These are phyloP conservation scores for Arvicanthis niloticus DNA, from an alignment of 2,113 vertebrate genomes.

Conservation along the genomic window DNA sequence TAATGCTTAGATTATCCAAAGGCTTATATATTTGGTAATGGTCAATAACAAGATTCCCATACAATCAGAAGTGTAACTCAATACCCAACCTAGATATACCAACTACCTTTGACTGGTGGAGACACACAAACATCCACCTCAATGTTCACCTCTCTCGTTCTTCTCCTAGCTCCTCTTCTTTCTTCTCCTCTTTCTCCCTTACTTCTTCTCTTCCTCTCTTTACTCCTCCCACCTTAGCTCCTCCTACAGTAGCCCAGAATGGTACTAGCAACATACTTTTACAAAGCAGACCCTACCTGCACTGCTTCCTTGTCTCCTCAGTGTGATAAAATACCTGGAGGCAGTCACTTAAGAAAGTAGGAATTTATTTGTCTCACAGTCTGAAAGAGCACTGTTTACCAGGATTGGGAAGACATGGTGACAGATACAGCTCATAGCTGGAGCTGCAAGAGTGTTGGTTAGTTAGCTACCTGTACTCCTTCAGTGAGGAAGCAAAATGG, in stretches of 20 bases:
- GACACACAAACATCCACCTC: too few relatives aligned
- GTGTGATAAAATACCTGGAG: neutral
- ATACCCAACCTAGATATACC: too few relatives aligned
- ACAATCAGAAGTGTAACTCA: too few relatives aligned
- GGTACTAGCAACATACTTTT: neutral
- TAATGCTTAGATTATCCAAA: too few relatives aligned
- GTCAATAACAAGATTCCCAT: too few relatives aligned
- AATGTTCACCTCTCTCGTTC: too few relatives aligned
- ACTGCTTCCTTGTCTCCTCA: neutral
- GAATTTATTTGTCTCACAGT: neutral
- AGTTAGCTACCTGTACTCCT: neutral
- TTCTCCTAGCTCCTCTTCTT: too few relatives aligned
- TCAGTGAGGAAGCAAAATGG: neutral
- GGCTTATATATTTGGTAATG: too few relatives aligned
- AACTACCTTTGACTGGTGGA: too few relatives aligned
- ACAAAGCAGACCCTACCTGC: neutral
- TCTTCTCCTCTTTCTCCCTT: too few relatives aligned
- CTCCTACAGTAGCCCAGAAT: neutral
- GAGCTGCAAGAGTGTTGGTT: neutral
- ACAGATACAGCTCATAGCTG: neutral
- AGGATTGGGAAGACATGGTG: neutral
- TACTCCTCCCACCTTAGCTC: too few relatives aligned
- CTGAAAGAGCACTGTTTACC: neutral
- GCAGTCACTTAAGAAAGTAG: neutral
- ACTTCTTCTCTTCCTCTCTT: too few relatives aligned